Evolutionary conservation across 2,797 vertebrate genomes (phyloP).

Genomic region (Dicrostonyx torquatus): DNA sequence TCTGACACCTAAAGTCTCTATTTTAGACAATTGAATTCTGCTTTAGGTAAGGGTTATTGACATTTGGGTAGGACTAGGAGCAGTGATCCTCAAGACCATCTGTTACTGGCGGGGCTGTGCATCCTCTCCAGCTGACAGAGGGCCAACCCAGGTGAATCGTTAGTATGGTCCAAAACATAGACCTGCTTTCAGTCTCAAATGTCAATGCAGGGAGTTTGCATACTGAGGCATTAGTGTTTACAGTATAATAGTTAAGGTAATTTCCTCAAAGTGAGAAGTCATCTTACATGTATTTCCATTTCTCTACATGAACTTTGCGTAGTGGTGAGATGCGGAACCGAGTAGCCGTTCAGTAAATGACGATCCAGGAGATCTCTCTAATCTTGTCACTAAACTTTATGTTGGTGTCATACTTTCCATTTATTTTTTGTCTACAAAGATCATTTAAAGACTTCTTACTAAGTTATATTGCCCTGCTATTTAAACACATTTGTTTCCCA

Average conservation of each 20-base stretch:
- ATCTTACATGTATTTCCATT: not conserved
- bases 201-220: slow-evolving; percentile 37
- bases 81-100: slow-evolving; percentile 28
- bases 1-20: slow-evolving; percentile 59
- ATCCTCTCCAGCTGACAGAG: slow-evolving; percentile 19
- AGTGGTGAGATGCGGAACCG: not conserved
- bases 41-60: slow-evolving; percentile 59
- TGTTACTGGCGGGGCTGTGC: slow-evolving; percentile 63
- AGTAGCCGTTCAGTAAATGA: not conserved
- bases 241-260: slow-evolving; percentile 59
- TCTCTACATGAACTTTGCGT: not conserved
- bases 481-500: not conserved
- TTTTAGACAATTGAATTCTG: slow-evolving; percentile 72
- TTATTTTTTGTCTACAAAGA: not conserved
- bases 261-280: not conserved
- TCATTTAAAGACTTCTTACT: not conserved
- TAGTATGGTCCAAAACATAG: not conserved
- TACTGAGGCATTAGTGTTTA: not conserved
- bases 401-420: not conserved
- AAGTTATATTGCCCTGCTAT: not conserved
- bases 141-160: not conserved
- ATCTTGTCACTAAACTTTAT: not conserved
- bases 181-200: slow-evolving; percentile 31
- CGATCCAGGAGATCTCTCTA: not conserved
- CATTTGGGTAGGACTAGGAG: slow-evolving; percentile 49